Base-by-base conservation (phyloP, 2,113 vertebrate genomes). In the Heterochromis multidens region DNA sequence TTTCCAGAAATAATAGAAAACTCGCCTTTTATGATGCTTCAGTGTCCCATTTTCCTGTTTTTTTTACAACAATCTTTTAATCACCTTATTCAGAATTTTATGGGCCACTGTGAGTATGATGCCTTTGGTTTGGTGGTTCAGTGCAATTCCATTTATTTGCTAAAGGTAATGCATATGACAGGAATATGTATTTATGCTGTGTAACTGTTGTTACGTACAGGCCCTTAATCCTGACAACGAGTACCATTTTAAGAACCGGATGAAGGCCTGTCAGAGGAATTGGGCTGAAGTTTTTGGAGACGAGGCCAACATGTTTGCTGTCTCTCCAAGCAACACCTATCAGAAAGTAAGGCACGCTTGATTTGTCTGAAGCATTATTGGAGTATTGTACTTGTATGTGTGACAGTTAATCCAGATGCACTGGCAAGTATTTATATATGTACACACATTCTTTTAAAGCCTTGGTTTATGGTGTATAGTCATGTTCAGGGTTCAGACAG, bases 221-320 rank as follows among this genome's bases (percentile, higher is more conserved):
- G 99, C 98, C 54, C 98, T 99, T 88, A 99, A 99, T 93, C 98
- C 99, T 0, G 99, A 99, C 92, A 99, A 99, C 16, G 99, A 99
- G 90, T 99, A 99, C 95, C 99, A 99, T 93, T 99, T 99, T 94
- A 99, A 99, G 95, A 99, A 99, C 87, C 97, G 99, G 87, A 98
- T 99, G 98, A 99, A 99, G 95, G 95, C 96, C 0, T 98, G 97
- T 91, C 98, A 99, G 90, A 98, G 98, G 93, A 99, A 98, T 94
- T 99, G 99, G 99, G 96, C 97, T 7, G 99, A 99, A 81, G 97
- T 99, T 67, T 99, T 99, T 63, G 98, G 99, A 86, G 99, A 99
- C 17, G 98, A 98, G 65, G 89, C 92, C 79, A 98, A 96, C 94
- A 97, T 97, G 96, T 99, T 98, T 90, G 99, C 98, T 2, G 93